These are phyloP conservation scores for Mya arenaria DNA, from an alignment of 1,140 invertebrate genomes.

Conservation along the genomic window DNA sequence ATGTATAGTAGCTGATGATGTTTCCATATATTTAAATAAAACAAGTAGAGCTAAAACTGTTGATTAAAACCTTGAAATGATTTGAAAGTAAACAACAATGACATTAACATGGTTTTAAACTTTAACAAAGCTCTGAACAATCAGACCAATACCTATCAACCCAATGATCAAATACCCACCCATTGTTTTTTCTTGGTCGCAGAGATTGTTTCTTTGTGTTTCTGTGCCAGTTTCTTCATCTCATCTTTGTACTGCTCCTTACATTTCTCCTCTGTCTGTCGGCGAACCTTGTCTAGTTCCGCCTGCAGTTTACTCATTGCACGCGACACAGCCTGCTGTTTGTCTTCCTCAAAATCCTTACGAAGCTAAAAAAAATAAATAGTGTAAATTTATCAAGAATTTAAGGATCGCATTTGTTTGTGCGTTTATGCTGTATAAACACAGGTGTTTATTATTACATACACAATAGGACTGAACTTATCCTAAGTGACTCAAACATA, in stretches of 20 bases:
- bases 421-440: too few relatives aligned
- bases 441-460: too few relatives aligned
- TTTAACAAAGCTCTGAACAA: neutral
- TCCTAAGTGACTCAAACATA: too few relatives aligned
- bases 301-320: slow-evolving; percentile 76
- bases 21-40: too few relatives aligned
- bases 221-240: slow-evolving; percentile 86
- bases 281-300: slow-evolving; percentile 81
- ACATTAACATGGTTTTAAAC: too few relatives aligned
- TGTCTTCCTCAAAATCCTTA: slow-evolving; percentile 80
- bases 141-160: neutral
- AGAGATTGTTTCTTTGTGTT: slow-evolving; percentile 87
- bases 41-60: too few relatives aligned
- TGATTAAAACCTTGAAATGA: too few relatives aligned
- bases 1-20: too few relatives aligned
- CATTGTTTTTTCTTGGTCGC: slow-evolving; percentile 92
- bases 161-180: slow-evolving; percentile 90
- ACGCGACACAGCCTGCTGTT: slow-evolving; percentile 75
- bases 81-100: too few relatives aligned
- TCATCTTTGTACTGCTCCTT: slow-evolving; percentile 86
- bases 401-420: too few relatives aligned
- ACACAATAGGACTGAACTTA: too few relatives aligned
- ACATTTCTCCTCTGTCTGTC: slow-evolving; percentile 84
- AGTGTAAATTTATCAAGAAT: too few relatives aligned
- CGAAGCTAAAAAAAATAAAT: slow-evolving; percentile 76